Evolutionary conservation across 2,797 vertebrate species (phyloP), one percentile per base, ranked within the genome.

Genomic region (Taeniopygia guttata): DNA sequence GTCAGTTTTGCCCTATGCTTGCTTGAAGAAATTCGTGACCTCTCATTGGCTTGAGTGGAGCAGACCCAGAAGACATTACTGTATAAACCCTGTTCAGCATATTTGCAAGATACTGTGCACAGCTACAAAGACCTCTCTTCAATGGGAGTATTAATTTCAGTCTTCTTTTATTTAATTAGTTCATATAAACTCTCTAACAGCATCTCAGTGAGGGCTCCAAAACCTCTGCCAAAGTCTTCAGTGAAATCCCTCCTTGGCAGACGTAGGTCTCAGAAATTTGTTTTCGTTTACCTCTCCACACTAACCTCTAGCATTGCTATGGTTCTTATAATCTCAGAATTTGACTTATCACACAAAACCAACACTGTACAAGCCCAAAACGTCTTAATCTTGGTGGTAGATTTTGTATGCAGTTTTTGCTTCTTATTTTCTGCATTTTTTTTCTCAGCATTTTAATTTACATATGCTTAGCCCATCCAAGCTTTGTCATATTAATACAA

Each of bases 231-330:
- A 94, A 92, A 95, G 13, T 29, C 60, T 87, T 59, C 70, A 72
- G n/a, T 19, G 17, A 66, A 93, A 84, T 94, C 23, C 40, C 25
- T 90, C 46, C 27, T 87, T 67, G 42, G 76, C 83, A 96, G 62
- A 56, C 27, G 34, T 26, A 93, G 56, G 42, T 90, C 54, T 94
- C 69, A 82, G 87, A 82, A 89, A 94, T 93, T 70, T 88, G 4
- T 55, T 94, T 89, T 27, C 48, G 48, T 91, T 95, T 96, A 94
- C 60, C 66, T 97, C 85, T 49, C 73, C 66, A 82, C 32, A 40
- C 5, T 86, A 13, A 46, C 12, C 10, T 38, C 25, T 67, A 72
- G 36, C 36, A 54, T 32, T 1, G 1, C 34, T 2, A 0, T 60
- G 36, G 62, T 34, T 62, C 29, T 77, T 13, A 1, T 32, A 23